These are phyloP conservation scores for Lepetodrilus schrolli DNA, from an alignment of 2,888 invertebrate species.

Conservation along the genomic window DNA sequence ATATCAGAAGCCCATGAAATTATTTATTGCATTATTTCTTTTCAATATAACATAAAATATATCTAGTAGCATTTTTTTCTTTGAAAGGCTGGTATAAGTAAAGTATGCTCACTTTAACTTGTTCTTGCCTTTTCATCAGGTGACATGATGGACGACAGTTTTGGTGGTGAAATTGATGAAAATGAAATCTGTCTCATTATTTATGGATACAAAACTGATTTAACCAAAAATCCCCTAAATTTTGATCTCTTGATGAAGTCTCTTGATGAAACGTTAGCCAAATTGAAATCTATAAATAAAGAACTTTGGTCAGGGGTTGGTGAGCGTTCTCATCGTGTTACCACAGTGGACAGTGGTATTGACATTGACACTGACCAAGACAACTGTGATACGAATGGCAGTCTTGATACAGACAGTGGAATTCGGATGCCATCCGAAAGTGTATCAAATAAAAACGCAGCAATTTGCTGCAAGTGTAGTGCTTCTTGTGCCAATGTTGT, in stretches of 20 bases:
- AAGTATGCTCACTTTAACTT: background rate
- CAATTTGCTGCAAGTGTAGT: conserved; percentile 12
- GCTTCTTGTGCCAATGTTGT: conserved; percentile 18
- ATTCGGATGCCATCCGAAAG: conserved; percentile 13
- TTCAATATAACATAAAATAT: too few species aligned
- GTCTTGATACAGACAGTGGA: conserved; percentile 1
- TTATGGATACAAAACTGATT: conserved; percentile 41
- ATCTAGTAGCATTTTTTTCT: too few species aligned
- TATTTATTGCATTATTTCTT: too few species aligned
- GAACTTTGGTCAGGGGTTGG: background rate
- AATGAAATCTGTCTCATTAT: conserved; percentile 44
- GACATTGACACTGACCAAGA: conserved; percentile 31
- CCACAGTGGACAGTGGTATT: conserved; percentile 42
- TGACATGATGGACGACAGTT: conserved; percentile 39
- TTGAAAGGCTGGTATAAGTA: too few species aligned
- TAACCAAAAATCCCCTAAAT: conserved; percentile 37
- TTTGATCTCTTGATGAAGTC: conserved; percentile 34
- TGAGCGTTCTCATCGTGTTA: conserved; percentile 19
- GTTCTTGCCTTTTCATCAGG: conserved; percentile 27
- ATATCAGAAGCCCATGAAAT: too few species aligned
- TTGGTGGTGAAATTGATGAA: conserved; percentile 46
- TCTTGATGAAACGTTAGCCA: conserved; percentile 32
- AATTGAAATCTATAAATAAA: background rate
- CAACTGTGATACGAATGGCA: conserved; percentile 35
- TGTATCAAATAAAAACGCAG: conserved; percentile 1